Conservation (phyloP, 2,797 vertebrate species). For the Natrix natrix region DNA sequence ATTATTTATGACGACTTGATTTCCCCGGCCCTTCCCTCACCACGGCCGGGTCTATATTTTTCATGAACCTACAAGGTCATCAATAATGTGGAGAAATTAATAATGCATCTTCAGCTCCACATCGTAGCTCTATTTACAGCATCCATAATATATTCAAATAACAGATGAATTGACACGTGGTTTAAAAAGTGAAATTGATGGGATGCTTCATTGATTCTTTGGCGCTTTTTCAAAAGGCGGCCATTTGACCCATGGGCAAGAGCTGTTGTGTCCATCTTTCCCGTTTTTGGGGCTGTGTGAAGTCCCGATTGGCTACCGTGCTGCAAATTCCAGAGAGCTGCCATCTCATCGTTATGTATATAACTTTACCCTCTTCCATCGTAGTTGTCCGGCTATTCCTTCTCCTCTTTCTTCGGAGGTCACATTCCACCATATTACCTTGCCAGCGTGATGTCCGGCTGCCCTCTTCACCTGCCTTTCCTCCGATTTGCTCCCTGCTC, state of each 20-base stretch:
- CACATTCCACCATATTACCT: conserved; percentile 13
- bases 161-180: conserved; percentile 39
- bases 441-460: conserved; percentile 13
- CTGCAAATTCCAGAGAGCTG: not conserved
- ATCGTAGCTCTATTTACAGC: conserved; percentile 58
- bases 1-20: conserved; percentile 66
- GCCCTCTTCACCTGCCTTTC: conserved; percentile 7
- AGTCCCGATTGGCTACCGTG: conserved; percentile 50
- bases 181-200: conserved; percentile 50
- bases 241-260: conserved; percentile 46
- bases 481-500: not conserved
- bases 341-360: not conserved
- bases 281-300: conserved; percentile 33
- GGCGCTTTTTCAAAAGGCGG: not conserved
- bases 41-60: conserved; percentile 45
- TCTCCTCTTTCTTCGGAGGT: not conserved
- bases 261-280: conserved; percentile 45
- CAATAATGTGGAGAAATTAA: conserved; percentile 67
- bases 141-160: conserved; percentile 64
- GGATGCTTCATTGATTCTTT: not conserved
- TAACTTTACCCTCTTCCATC: conserved; percentile 49
- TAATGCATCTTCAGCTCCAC: conserved; percentile 65
- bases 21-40: conserved; percentile 58
- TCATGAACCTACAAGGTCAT: conserved; percentile 64
- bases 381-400: conserved; percentile 31